Conservation (phyloP, 2,113 vertebrate species). For the Sclerurus mexicanus region DNA sequence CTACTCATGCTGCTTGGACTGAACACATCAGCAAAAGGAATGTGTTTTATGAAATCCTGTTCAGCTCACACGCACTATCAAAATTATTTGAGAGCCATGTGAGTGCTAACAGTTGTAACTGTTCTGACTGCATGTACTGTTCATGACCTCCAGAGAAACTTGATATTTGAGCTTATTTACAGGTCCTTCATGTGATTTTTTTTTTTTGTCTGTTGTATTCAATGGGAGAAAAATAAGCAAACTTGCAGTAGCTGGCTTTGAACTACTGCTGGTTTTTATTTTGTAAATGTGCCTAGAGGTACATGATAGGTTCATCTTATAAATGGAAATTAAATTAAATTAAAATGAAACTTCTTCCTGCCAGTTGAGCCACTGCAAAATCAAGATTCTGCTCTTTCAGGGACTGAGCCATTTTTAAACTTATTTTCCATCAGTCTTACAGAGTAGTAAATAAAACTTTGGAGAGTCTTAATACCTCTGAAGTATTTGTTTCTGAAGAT, state of each 20-base stretch:
- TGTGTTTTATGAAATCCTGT: neutral
- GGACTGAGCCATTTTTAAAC: constrained; percentile 24
- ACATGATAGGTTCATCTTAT: constrained; percentile 52
- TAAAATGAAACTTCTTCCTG: constrained; percentile 67
- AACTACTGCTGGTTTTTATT: neutral
- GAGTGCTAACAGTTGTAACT: neutral
- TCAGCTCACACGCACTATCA: neutral
- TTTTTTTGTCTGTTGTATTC: neutral
- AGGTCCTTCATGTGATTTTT: neutral
- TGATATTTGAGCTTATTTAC: neutral
- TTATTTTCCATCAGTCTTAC: constrained; percentile 16
- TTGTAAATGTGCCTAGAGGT: constrained; percentile 56
- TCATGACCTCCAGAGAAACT: neutral
- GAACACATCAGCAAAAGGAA: neutral
- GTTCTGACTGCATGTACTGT: neutral
- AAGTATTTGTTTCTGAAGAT: neutral
- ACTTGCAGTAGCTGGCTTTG: neutral
- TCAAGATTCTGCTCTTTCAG: constrained; percentile 36
- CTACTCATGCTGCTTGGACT: neutral
- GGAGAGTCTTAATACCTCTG: neutral
- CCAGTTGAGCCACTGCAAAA: constrained; percentile 9
- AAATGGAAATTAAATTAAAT: constrained; percentile 69
- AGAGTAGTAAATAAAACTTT: constrained; percentile 27
- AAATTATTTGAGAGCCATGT: neutral
- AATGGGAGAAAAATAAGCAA: neutral